phyloP scores from a whole-genome alignment of 2,888 invertebrate species.

The Drosophila basisetae region DNA sequence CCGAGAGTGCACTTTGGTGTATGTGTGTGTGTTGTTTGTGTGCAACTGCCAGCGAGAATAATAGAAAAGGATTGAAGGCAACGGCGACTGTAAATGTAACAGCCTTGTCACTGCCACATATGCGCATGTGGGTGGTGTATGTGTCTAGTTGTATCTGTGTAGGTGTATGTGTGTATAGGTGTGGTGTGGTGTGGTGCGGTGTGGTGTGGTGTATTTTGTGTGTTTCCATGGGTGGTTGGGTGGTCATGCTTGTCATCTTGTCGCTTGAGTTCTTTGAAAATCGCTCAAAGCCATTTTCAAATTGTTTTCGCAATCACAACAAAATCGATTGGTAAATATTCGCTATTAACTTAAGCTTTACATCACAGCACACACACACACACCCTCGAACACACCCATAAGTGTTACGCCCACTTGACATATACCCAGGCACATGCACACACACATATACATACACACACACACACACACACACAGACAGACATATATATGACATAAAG shows the following conservation, averaged over 20 bases:
- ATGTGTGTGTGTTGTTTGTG: slow-evolving; percentile 2
- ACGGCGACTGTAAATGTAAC: slow-evolving; percentile 19
- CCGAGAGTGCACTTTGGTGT: slow-evolving; percentile 33
- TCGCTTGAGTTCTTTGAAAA: slow-evolving; percentile 59
- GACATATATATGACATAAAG: slow-evolving; percentile 29
- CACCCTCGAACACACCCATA: slow-evolving; percentile 5
- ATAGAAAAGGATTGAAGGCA: slow-evolving; percentile 43
- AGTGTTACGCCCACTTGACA: slow-evolving; percentile 27
- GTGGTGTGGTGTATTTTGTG: background rate
- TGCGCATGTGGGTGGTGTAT: slow-evolving; percentile 18
- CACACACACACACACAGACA: background rate
- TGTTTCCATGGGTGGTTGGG: slow-evolving; percentile 17
- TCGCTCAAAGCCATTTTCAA: slow-evolving; percentile 76
- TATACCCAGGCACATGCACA: slow-evolving; percentile 7
- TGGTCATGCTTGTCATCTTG: slow-evolving; percentile 63
- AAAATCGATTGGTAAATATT: slow-evolving; percentile 73
- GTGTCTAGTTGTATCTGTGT: background rate
- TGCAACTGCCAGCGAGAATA: slow-evolving; percentile 20
- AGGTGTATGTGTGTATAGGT: background rate
- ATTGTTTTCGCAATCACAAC: slow-evolving; percentile 76
- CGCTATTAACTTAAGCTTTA: slow-evolving; percentile 60
- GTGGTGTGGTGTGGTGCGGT: slow-evolving; percentile 3
- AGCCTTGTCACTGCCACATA: slow-evolving; percentile 36
- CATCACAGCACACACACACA: slow-evolving; percentile 23
- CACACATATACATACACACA: slow-evolving; percentile 5